These are phyloP conservation scores for Bombus waltoni DNA, from an alignment of 1,140 invertebrate species.

Conservation along the genomic window DNA sequence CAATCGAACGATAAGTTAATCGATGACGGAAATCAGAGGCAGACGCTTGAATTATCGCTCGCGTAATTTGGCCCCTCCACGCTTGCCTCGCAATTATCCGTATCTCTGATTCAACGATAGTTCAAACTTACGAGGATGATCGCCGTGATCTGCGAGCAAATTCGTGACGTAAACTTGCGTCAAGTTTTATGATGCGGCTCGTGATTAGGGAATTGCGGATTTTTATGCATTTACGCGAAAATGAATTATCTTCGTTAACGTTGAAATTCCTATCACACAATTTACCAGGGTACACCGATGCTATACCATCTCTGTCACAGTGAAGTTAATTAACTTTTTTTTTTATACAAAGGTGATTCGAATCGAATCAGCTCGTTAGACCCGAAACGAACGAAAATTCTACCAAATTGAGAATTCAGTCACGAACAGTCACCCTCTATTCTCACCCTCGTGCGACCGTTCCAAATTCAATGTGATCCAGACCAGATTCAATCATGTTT, in stretches of 20 bases:
- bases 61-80: slow-evolving; percentile 6
- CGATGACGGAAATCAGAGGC: slow-evolving; percentile 17
- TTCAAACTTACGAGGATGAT: slow-evolving; percentile 9
- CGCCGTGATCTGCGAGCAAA: background rate
- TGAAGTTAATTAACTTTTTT: too few relatives aligned
- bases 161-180: background rate
- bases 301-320: too few relatives aligned
- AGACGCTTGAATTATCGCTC: slow-evolving; percentile 20
- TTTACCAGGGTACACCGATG: too few relatives aligned
- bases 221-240: background rate
- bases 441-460: background rate
- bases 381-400: background rate
- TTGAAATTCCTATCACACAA: too few relatives aligned
- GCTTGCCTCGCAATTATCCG: background rate
- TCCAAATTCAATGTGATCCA: too few relatives aligned
- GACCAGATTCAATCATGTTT: background rate
- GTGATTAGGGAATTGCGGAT: background rate
- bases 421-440: background rate
- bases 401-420: background rate
- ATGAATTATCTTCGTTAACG: too few relatives aligned
- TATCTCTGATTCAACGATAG: slow-evolving; percentile 24
- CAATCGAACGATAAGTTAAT: slow-evolving; percentile 18
- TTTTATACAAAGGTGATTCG: too few relatives aligned
- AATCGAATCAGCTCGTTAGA: background rate
- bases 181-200: background rate